Evolutionary conservation across 2,888 invertebrate genomes (phyloP).

Genomic region (Drosophila subsilvestris): DNA sequence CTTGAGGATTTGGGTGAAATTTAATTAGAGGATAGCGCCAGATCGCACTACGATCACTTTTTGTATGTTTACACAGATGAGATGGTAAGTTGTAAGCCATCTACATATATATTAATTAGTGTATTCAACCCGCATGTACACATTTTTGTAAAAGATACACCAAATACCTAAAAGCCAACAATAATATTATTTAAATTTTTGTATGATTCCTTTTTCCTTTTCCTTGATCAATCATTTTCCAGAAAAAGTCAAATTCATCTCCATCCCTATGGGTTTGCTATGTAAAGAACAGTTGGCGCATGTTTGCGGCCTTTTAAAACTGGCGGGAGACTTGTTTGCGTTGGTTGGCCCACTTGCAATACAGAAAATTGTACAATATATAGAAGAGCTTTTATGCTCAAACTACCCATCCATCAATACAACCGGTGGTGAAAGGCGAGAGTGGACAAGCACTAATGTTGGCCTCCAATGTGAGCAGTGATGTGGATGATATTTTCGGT

Average conservation of each 20-base stretch:
- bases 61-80: conserved; percentile 85
- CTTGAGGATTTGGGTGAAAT: conserved; percentile 89
- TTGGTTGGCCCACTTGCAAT: conserved; percentile 91
- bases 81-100: conserved; percentile 84
- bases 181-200: background rate
- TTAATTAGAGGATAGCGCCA: conserved; percentile 87
- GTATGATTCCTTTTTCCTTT: background rate
- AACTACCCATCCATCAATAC: conserved; percentile 28
- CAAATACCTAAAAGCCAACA: background rate
- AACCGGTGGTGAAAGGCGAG: conserved; percentile 23
- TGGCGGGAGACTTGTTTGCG: conserved; percentile 89
- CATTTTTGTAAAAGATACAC: too few species aligned
- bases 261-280: conserved; percentile 89
- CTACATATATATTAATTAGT: too few species aligned
- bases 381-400: conserved; percentile 83
- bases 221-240: conserved; percentile 6
- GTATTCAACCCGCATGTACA: too few species aligned
- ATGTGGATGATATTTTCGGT: conserved; percentile 59
- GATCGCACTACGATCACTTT: conserved; percentile 87
- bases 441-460: conserved; percentile 3
- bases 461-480: conserved; percentile 53
- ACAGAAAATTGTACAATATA: conserved; percentile 89
- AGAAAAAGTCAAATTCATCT: conserved; percentile 76
- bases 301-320: conserved; percentile 89
- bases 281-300: conserved; percentile 88